phyloP scores from a whole-genome alignment of 2,113 vertebrate genomes.

The Cynocephalus volans region DNA sequence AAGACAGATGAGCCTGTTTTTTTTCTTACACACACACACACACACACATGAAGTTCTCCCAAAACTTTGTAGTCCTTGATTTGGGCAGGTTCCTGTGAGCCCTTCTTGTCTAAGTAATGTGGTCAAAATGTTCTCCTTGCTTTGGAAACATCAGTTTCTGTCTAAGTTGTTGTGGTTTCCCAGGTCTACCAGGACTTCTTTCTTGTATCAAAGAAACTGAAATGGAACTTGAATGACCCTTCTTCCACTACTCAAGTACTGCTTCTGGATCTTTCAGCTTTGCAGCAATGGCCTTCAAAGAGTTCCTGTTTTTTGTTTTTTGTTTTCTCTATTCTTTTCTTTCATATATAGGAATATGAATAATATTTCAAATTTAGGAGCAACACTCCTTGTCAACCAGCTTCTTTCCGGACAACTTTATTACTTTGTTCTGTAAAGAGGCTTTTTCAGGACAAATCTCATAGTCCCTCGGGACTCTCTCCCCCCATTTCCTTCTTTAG shows the following conservation, averaged over 20 bases:
- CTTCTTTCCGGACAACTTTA: background rate
- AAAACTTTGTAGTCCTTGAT: background rate
- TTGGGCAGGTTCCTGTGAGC: background rate
- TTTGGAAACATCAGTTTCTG: background rate
- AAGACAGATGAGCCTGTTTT: background rate
- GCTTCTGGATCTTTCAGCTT: background rate
- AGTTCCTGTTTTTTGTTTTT: background rate
- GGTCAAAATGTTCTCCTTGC: background rate
- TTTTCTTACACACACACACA: background rate
- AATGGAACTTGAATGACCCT: background rate
- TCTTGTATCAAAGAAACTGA: background rate
- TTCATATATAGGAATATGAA: background rate
- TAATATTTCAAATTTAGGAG: background rate
- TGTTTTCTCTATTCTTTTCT: background rate
- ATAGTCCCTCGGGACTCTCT: background rate
- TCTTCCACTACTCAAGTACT: background rate
- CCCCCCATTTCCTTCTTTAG: background rate
- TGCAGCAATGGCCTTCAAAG: background rate
- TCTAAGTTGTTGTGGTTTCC: slow-evolving; percentile 23
- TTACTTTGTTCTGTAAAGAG: background rate
- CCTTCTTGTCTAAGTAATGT: slow-evolving; percentile 10
- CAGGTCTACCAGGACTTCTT: background rate
- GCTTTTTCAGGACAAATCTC: background rate
- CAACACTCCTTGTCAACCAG: background rate
- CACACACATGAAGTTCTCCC: background rate